phyloP scores from a whole-genome alignment of 2,113 vertebrate genomes.

The Xiphophorus hellerii region DNA sequence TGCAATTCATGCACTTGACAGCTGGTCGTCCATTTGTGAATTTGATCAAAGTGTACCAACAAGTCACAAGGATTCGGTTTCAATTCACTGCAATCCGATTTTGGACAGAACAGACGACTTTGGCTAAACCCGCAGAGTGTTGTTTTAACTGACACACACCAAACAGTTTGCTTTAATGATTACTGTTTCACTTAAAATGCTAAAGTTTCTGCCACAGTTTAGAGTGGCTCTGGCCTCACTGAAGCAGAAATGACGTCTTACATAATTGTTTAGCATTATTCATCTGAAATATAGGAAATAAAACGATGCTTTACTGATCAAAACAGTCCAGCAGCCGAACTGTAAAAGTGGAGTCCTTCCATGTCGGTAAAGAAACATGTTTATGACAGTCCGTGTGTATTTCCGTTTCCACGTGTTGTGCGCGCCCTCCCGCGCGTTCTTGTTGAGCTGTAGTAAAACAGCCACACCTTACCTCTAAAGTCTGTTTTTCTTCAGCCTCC shows the following conservation, averaged over 20 bases:
- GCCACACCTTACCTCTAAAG: background rate
- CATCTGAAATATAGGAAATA: slow-evolving; percentile 43
- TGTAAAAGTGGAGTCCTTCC: slow-evolving; percentile 59
- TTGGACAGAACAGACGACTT: slow-evolving; percentile 27
- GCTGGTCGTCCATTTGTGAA: slow-evolving; percentile 14
- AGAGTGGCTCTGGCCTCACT: slow-evolving; percentile 59
- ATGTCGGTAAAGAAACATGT: slow-evolving; percentile 37
- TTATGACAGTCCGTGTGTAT: background rate
- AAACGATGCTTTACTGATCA: slow-evolving; percentile 41
- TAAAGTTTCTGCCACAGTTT: slow-evolving; percentile 61
- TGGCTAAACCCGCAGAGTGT: slow-evolving; percentile 3
- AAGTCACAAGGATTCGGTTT: slow-evolving; percentile 64
- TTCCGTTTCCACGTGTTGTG: background rate
- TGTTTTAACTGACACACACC: slow-evolving; percentile 24
- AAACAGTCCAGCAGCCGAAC: slow-evolving; percentile 63
- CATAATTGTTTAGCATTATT: slow-evolving; percentile 27
- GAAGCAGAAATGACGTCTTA: slow-evolving; percentile 48
- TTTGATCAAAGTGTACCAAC: slow-evolving; percentile 23
- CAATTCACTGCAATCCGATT: slow-evolving; percentile 30
- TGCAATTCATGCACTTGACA: slow-evolving; percentile 37
- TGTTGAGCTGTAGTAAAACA: slow-evolving; percentile 36
- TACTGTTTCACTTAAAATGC: slow-evolving; percentile 39
- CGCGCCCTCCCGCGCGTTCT: slow-evolving; percentile 8
- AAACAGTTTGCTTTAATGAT: slow-evolving; percentile 12
- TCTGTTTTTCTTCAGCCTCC: slow-evolving; percentile 4